phyloP scores from a whole-genome alignment of 2,113 vertebrate species.

The Acinonyx jubatus region DNA sequence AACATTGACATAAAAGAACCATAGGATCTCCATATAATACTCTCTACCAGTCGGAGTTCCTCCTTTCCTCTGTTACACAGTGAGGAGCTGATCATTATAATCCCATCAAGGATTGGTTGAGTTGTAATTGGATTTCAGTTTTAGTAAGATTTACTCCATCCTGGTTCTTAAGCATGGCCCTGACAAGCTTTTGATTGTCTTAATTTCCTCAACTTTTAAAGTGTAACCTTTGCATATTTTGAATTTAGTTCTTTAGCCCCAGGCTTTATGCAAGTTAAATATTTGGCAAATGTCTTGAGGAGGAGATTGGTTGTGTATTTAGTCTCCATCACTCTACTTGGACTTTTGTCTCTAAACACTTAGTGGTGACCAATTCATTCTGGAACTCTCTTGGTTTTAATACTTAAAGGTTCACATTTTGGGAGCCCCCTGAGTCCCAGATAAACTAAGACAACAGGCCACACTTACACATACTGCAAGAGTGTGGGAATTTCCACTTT shows the following conservation, averaged over 20 bases:
- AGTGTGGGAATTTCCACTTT: neutral
- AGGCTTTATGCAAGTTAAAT: neutral
- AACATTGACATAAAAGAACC: neutral
- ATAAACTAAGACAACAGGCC: neutral
- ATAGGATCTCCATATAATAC: neutral
- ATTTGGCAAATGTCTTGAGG: neutral
- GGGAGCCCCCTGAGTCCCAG: neutral
- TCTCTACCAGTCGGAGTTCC: neutral
- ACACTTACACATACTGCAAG: neutral
- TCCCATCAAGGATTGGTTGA: neutral
- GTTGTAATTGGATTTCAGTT: neutral
- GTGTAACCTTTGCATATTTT: neutral
- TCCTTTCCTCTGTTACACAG: neutral
- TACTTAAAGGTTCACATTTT: neutral
- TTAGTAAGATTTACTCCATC: neutral
- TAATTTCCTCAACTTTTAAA: neutral
- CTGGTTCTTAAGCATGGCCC: neutral
- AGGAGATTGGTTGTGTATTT: neutral
- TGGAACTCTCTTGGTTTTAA: neutral
- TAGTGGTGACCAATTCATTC: neutral
- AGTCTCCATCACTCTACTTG: fast-evolving
- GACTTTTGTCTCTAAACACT: neutral
- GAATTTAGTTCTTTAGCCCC: neutral
- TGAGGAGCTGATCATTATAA: neutral
- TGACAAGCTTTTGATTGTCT: neutral